These are phyloP conservation scores for Dissostichus mawsoni DNA, from an alignment of 2,113 vertebrate species.

Conservation along the genomic window DNA sequence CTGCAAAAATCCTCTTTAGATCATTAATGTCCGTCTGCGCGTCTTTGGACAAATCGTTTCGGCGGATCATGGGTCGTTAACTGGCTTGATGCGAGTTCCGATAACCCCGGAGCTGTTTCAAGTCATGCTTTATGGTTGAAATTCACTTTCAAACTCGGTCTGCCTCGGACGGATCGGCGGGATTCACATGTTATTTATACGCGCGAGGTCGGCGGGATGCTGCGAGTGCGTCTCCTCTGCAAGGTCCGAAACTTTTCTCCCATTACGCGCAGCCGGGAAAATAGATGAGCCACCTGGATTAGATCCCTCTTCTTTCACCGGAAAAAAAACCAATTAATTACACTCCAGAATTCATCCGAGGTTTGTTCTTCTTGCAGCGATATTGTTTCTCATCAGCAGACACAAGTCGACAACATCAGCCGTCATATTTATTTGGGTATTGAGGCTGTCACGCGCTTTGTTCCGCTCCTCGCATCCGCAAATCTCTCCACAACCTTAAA, in stretches of 20 bases:
- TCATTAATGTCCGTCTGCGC: constrained; percentile 60
- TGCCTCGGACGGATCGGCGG: not conserved
- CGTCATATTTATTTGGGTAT: constrained; percentile 64
- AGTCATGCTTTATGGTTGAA: constrained; percentile 60
- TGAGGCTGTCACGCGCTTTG: constrained; percentile 44
- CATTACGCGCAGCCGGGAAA: constrained; percentile 68
- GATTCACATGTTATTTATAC: constrained; percentile 63
- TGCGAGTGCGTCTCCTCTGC: constrained; percentile 59
- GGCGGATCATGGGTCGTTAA: constrained; percentile 47
- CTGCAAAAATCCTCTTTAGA: constrained; percentile 66
- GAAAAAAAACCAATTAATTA: not conserved
- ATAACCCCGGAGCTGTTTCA: constrained; percentile 42
- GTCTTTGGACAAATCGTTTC: constrained; percentile 49
- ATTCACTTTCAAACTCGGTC: constrained; percentile 53
- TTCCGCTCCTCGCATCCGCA: constrained; percentile 25
- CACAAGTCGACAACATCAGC: constrained; percentile 6
- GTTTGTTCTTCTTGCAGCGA: not conserved
- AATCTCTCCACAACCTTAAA: constrained; percentile 31
- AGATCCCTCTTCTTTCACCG: constrained; percentile 1
- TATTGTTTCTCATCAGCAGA: constrained; percentile 6
- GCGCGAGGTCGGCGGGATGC: constrained; percentile 40
- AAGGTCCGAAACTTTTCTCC: constrained; percentile 79
- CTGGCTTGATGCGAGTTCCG: constrained; percentile 45
- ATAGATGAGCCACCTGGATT: constrained; percentile 47
- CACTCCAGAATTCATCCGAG: constrained; percentile 45